Evolutionary conservation across 1,140 invertebrate species (phyloP).

Genomic region (Cheumatopsyche charites): DNA sequence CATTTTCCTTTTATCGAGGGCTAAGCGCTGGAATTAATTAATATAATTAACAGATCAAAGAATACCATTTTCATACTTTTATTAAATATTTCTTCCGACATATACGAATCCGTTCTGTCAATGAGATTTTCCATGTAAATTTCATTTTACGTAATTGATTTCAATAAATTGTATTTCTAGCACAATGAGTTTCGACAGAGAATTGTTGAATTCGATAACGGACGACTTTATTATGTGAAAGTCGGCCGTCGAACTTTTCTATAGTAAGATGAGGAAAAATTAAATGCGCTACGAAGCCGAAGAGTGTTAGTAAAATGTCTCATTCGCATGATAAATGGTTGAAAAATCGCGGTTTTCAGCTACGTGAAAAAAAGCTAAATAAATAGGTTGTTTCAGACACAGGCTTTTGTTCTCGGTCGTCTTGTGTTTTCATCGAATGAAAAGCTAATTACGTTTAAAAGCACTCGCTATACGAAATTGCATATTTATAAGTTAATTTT

Average conservation of each 20-base stretch:
- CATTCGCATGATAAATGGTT: conserved; percentile 6
- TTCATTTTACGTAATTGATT: too few relatives aligned
- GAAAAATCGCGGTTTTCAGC: not conserved
- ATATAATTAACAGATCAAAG: not conserved
- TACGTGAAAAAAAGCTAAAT: not conserved
- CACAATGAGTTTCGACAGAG: too few relatives aligned
- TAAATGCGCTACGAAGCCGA: conserved; percentile 6
- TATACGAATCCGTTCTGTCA: too few relatives aligned
- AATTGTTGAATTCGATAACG: too few relatives aligned
- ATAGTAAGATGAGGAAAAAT: conserved; percentile 10
- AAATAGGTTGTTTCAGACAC: not conserved
- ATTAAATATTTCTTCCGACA: too few relatives aligned
- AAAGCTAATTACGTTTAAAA: conserved; percentile 7
- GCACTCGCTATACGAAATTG: too few relatives aligned
- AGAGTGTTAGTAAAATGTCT: not conserved
- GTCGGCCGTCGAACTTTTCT: not conserved
- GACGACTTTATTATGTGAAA: too few relatives aligned
- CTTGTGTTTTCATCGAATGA: not conserved
- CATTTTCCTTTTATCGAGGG: not conserved
- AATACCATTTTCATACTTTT: too few relatives aligned
- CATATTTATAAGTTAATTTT: too few relatives aligned
- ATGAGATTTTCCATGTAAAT: too few relatives aligned
- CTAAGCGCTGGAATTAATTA: conserved; percentile 11
- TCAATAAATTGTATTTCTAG: too few relatives aligned
- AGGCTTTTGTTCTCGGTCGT: not conserved